These are phyloP conservation scores for Acleris literana DNA, from an alignment of 2,888 invertebrate genomes.

Conservation along the genomic window DNA sequence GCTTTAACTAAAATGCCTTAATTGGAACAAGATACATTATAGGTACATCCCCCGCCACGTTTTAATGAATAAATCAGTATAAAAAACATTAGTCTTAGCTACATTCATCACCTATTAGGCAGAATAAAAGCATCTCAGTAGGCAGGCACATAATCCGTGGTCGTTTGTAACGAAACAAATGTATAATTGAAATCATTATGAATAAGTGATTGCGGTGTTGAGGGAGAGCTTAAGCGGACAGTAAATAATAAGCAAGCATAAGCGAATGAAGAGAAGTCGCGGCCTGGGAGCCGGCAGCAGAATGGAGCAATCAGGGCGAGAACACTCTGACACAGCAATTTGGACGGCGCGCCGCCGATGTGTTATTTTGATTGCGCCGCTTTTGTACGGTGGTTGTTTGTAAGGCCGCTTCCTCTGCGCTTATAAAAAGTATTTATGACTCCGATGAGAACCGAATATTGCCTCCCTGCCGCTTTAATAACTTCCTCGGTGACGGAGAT, in stretches of 20 bases:
- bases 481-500: slow-evolving; percentile 50
- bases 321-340: slow-evolving; percentile 81
- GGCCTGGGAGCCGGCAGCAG: slow-evolving; percentile 63
- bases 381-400: slow-evolving; percentile 70
- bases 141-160: no score
- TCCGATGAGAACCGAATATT: slow-evolving; percentile 60
- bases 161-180: background rate
- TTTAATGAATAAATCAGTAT: no score
- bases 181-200: background rate
- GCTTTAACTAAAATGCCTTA: no score
- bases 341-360: slow-evolving; percentile 69
- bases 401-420: slow-evolving; percentile 60
- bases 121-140: background rate
- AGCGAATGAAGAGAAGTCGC: slow-evolving; percentile 57
- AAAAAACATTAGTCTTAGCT: no score
- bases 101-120: no score
- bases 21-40: no score
- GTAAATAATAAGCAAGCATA: slow-evolving; percentile 65
- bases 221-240: slow-evolving; percentile 19
- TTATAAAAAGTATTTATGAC: slow-evolving; percentile 68
- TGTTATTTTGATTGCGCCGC: slow-evolving; percentile 79
- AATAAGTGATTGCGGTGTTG: slow-evolving; percentile 18
- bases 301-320: slow-evolving; percentile 79
- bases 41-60: no score
- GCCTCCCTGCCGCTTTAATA: slow-evolving; percentile 57